Evolutionary conservation across 2,797 vertebrate genomes (phyloP).

Genomic region (Chelon labrosus): DNA sequence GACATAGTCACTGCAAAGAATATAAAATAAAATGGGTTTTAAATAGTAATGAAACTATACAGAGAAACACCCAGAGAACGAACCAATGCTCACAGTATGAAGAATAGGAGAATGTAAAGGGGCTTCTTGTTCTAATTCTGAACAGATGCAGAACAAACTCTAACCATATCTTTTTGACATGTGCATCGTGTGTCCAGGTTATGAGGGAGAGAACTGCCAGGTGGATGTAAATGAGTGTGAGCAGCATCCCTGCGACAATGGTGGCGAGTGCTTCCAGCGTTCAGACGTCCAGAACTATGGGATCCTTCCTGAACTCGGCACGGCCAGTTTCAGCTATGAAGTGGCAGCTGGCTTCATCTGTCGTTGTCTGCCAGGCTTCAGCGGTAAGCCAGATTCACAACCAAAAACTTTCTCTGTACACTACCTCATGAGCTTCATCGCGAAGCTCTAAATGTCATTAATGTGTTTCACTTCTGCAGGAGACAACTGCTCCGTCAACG

Average conservation of each 20-base stretch:
- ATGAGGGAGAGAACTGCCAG: constrained; percentile 88
- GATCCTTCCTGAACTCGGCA: constrained; percentile 75
- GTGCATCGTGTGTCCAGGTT: constrained; percentile 82
- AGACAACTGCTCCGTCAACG: constrained; percentile 87
- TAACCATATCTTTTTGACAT: no score
- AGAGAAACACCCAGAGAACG: no score
- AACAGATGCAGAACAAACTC: no score
- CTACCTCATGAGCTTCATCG: neutral
- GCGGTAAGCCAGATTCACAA: constrained; percentile 80
- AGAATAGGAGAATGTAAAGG: no score
- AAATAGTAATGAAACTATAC: no score
- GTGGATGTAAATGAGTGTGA: constrained; percentile 91
- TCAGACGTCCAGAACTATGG: constrained; percentile 87
- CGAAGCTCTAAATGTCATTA: neutral
- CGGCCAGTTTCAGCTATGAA: constrained; percentile 84
- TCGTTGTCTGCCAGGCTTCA: constrained; percentile 89
- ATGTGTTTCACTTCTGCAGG: constrained; percentile 79
- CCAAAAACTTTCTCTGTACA: neutral
- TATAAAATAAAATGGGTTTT: no score
- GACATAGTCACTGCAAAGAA: no score
- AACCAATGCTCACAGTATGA: no score
- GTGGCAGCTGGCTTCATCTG: constrained; percentile 90
- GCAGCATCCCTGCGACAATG: constrained; percentile 85
- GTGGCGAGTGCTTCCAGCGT: constrained; percentile 87
- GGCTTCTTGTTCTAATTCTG: no score